Evolutionary conservation across 53 echinoderm and acorn worm genomes (phyloP).

Genomic region (Apostichopus leukothele): DNA sequence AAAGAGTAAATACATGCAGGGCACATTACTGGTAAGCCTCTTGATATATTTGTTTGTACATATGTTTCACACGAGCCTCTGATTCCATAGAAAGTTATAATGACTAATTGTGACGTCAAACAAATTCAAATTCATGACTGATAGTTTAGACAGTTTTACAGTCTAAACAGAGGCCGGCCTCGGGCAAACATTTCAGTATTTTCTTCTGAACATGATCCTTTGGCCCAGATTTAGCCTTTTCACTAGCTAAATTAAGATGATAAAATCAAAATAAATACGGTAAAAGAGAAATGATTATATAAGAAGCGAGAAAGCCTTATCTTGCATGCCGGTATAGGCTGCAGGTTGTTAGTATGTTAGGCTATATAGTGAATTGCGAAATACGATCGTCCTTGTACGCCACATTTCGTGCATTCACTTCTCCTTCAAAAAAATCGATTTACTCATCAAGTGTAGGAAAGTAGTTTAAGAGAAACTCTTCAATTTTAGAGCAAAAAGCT

Average conservation of each 20-base stretch:
- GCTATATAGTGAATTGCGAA: not conserved
- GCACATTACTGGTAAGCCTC: too few relatives aligned
- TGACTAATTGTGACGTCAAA: too few relatives aligned
- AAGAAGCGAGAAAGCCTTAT: too few relatives aligned
- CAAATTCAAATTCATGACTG: not conserved
- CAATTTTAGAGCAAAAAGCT: conserved; percentile 6
- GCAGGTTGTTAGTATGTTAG: not conserved
- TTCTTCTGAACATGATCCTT: not conserved
- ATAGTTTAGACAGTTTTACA: not conserved
- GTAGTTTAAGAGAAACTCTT: not conserved
- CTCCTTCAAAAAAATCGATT: not conserved
- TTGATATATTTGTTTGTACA: too few relatives aligned
- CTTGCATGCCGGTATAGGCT: not conserved
- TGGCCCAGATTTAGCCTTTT: not conserved
- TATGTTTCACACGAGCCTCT: too few relatives aligned
- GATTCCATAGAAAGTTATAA: too few relatives aligned
- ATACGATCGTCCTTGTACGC: not conserved
- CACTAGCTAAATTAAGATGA: not conserved
- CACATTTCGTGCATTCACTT: not conserved
- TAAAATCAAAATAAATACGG: not conserved
- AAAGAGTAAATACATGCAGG: too few relatives aligned
- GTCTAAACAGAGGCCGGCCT: too few relatives aligned
- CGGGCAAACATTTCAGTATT: not conserved
- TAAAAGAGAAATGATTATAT: not conserved
- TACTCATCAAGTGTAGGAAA: not conserved